Evolutionary conservation across 2,113 vertebrate species (phyloP), one percentile per base, ranked within the genome.

Genomic region (Phrynocephalus versicolor): DNA sequence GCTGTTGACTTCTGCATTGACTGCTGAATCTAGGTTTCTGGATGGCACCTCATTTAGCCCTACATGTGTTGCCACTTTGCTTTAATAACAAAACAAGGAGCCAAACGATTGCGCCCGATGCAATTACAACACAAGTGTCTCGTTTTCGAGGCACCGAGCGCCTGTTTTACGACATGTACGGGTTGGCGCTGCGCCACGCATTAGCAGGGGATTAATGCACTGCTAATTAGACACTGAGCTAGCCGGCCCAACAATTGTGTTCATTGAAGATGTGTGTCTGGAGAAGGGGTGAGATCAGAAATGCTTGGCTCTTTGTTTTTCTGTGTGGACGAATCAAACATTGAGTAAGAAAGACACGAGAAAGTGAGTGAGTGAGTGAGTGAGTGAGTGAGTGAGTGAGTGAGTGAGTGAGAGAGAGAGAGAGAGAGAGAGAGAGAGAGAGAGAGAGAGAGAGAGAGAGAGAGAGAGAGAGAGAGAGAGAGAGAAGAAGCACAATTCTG

Each of bases 211-310:
- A 86, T 87, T 86, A 77, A 86, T 74, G 45, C 76, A 39, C 19
- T 74, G 39, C 13, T 90, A 83, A 92, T 79, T 69, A 89, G 82
- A 85, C 35, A 35, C 69, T 70, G 77, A 87, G 73, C 27, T 70
- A 89, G 70, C 9, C 25, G 12, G 33, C 25, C 69, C 89, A 77
- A 21, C 83, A 89, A 78, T 2, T 51, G 13, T 51, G 82, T 79
- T 79, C 81, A 23, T 84, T 64, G 1, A 74, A 19, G 76, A 88
- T 41, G 39, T 41, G 39, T 83, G 84, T 35, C 85, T 18, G 19
- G 79, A 86, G 37, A 82, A 57, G 55, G 89, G 67, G 85, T 57
- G n/a, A n/a, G n/a, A n/a, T n/a, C n/a, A n/a, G n/a, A n/a, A n/a
- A n/a, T n/a, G n/a, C n/a, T n/a, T n/a, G n/a, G n/a, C n/a, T n/a